Percentiles rank a stretch among this genome's conserved stretches.
phyloP scores from a whole-genome alignment of 2,797 vertebrate species.

The Luscinia luscinia region DNA sequence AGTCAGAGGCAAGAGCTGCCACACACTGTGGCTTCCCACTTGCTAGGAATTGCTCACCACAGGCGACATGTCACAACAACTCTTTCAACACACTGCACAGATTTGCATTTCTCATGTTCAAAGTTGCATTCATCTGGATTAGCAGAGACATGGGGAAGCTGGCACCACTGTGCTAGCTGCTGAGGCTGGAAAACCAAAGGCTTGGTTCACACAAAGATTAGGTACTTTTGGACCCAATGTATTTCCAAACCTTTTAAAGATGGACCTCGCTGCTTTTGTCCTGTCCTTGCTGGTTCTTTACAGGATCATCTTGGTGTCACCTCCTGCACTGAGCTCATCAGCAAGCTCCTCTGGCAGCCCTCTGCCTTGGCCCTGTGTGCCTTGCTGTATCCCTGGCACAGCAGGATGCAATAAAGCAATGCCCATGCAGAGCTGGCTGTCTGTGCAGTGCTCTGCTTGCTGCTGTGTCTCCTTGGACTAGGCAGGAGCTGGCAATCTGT shows the following conservation, averaged over 20 bases:
- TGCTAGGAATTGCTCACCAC: conserved; percentile 35
- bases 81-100: not conserved
- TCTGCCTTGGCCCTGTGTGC: not conserved
- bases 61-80: conserved; percentile 19
- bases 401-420: not conserved
- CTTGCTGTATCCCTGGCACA: not conserved
- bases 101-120: not conserved
- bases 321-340: not conserved
- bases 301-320: not conserved
- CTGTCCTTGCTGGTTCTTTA: not conserved
- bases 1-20: conserved; percentile 19
- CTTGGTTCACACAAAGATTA: not conserved
- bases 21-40: conserved; percentile 29
- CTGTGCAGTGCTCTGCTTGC: not conserved
- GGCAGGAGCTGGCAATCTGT: not conserved
- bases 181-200: not conserved
- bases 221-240: not conserved
- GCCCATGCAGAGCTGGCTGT: not conserved
- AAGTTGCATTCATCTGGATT: not conserved
- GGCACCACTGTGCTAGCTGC: not conserved
- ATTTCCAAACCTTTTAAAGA: not conserved
- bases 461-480: rapidly evolving
- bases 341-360: not conserved
- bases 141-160: not conserved
- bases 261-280: not conserved